These are phyloP conservation scores for Megaceryle torquata DNA, from an alignment of 2,113 vertebrate species.

Conservation along the genomic window DNA sequence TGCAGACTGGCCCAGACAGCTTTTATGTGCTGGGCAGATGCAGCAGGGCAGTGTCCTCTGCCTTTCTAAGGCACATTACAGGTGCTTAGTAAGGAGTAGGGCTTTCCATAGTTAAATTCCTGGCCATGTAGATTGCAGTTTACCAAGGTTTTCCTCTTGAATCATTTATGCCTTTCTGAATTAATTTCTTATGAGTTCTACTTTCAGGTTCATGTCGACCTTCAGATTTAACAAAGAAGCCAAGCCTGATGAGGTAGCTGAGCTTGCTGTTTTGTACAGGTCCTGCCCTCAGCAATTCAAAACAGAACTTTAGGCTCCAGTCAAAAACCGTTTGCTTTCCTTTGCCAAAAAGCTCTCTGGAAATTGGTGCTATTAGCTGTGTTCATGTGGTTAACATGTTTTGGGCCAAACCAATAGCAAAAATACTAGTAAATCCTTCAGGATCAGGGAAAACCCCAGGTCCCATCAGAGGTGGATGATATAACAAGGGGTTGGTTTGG, in stretches of 20 bases:
- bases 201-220: neutral
- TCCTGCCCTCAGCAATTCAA: neutral
- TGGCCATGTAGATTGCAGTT: neutral
- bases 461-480: neutral
- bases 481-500: neutral
- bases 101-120: neutral
- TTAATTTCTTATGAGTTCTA: slow-evolving; percentile 50
- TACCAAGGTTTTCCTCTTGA: neutral
- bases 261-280: neutral
- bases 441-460: neutral
- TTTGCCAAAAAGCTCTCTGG: neutral
- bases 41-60: neutral
- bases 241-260: neutral
- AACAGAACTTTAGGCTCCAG: neutral
- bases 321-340: neutral
- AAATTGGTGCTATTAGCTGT: neutral
- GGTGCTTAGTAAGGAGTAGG: neutral
- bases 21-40: neutral
- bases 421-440: neutral
- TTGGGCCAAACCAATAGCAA: neutral
- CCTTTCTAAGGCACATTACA: neutral
- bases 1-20: fast-evolving
- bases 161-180: slow-evolving; percentile 51
- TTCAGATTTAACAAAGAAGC: neutral
- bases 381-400: neutral